Evolutionary conservation across 2,113 vertebrate genomes (phyloP).

Genomic region (Macrotus californicus): DNA sequence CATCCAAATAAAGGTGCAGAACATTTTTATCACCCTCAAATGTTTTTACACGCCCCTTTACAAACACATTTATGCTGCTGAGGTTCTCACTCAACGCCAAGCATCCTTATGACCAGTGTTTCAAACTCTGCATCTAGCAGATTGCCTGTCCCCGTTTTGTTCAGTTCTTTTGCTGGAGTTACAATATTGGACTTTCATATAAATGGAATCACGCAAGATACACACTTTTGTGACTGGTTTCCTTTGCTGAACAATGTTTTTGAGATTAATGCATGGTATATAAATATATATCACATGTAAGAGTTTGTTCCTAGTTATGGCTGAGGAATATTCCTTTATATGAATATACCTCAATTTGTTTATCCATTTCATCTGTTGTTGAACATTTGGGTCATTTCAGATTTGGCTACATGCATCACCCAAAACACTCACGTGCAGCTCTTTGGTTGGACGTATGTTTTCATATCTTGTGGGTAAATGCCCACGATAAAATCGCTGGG

Average conservation of each 20-base stretch:
- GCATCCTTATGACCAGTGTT: too few relatives aligned
- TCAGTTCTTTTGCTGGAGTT: too few relatives aligned
- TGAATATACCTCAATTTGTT: neutral
- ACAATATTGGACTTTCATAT: too few relatives aligned
- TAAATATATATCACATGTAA: neutral
- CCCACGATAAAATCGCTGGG: neutral
- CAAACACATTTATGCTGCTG: neutral
- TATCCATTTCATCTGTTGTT: neutral
- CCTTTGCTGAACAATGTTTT: neutral
- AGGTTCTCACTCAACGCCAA: too few relatives aligned
- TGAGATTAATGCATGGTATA: neutral
- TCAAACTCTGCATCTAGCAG: too few relatives aligned
- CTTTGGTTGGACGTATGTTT: neutral
- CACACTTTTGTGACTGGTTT: neutral
- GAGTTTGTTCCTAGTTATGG: neutral
- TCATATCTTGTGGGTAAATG: neutral
- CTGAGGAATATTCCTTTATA: neutral
- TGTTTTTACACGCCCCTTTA: neutral
- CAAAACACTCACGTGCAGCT: neutral
- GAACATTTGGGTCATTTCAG: neutral
- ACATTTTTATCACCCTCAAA: neutral
- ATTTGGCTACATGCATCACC: neutral
- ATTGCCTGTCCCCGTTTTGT: too few relatives aligned
- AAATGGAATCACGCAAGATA: too few relatives aligned
- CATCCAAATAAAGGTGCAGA: neutral